Base-by-base conservation (phyloP, 2,113 vertebrate species). In the Siphamia tubifer region DNA sequence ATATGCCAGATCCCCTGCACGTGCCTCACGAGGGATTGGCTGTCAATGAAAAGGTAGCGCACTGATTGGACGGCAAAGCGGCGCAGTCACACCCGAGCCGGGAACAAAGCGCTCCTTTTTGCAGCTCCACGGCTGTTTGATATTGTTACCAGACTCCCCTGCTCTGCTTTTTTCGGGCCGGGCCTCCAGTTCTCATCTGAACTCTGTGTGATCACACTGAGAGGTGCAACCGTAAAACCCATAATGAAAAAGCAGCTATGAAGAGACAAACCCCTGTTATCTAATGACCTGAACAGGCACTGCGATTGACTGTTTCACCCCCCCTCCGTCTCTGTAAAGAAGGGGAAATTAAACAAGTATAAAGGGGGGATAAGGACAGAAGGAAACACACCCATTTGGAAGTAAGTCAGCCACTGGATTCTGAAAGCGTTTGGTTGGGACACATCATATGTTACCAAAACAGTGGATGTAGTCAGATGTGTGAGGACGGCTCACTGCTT, bases 301-400 rank as follows among this genome's bases (percentile, higher is more conserved):
- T 21, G 58, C 48, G 71, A 83, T 79, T 83, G 61, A 51, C 70
- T 77, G n/a, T 83, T 81, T 30, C 28, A 7, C 10, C 10, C 65
- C 56, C 25, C 61, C 25, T 16, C n/a, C n/a, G n/a, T 53, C 24
- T 21, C 44, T 19, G 51, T 8, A 32, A 68, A 23, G n/a, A 27
- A 49, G 24, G 16, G 11, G 65, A 64, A 74, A 52, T 13, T 15
- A 53, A 61, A 61, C 40, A 71, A 40, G 66, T 58, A 61, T 53
- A n/a, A n/a, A 61, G 57, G 53, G 64, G 57, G 53, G 77, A 75
- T 56, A 4, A 17, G 77, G 60, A 47, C 70, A 73, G 73, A 53
- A 30, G 40, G 56, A 79, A 80, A 79, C 62, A 57, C 65, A 4
- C 53, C 69, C 86, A 87, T 91, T 88, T 91, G 86, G 87, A 90